These are phyloP conservation scores for Melieria omissa DNA, from an alignment of 2,888 invertebrate species.

Conservation along the genomic window DNA sequence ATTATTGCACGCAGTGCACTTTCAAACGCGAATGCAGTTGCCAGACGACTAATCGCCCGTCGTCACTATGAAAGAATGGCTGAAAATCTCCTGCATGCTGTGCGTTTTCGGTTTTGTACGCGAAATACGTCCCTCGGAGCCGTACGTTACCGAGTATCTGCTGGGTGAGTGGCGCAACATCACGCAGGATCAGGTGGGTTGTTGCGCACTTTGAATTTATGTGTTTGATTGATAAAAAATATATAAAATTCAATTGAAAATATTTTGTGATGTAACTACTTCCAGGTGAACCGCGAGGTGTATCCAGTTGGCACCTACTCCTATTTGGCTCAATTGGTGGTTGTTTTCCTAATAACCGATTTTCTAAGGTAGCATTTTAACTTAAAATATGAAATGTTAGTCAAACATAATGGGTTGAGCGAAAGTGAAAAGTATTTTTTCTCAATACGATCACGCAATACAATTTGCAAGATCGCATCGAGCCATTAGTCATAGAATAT, in stretches of 20 bases:
- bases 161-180: constrained; percentile 82
- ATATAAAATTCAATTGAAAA: constrained; percentile 7
- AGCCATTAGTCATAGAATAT: background rate
- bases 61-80: constrained; percentile 70
- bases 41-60: background rate
- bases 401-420: background rate
- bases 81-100: constrained; percentile 76
- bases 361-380: constrained; percentile 67
- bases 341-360: constrained; percentile 87
- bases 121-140: constrained; percentile 88
- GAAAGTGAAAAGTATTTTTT: background rate
- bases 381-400: background rate
- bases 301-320: constrained; percentile 90
- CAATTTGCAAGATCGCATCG: too few species aligned
- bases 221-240: background rate
- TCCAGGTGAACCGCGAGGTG: constrained; percentile 78
- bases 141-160: constrained; percentile 83
- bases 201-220: constrained; percentile 1
- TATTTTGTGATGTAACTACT: constrained; percentile 11
- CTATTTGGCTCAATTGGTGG: constrained; percentile 78
- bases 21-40: background rate
- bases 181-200: constrained; percentile 68
- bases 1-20: too few species aligned
- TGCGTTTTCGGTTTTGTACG: constrained; percentile 84
- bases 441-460: too few species aligned